Base-by-base conservation (phyloP, 2,888 invertebrate genomes). In the Eupeodes luniger region DNA sequence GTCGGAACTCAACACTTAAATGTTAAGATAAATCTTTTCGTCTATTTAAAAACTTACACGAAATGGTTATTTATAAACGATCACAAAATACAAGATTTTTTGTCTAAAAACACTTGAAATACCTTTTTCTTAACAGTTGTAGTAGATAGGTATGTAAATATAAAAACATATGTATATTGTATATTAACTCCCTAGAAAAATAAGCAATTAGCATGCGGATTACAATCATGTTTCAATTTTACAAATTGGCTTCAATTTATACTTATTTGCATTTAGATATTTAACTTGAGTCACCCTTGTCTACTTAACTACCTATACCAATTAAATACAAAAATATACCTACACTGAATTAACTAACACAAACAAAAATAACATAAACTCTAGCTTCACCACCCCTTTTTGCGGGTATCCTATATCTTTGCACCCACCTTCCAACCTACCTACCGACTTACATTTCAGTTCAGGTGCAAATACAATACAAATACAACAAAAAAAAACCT, bases 221-320 rank as follows among this genome's bases (percentile, higher is more conserved):
- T 5, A 40, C 40, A 62, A 62, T 62, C 16, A 62, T 16, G 16
- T 62, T 62, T 62, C 34, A 49, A 51, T 49, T 67, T 27, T 67
- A 34, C 34, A 62, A 62, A 62, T 62, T 62, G 62, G 0, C 16
- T 40, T 44, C 62, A 44, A 62, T 40, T 62, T 40, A 40, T 40
- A 40, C 16, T 62, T 40, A 62, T 44, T 62, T 62, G 11, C 62
- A 62, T 44, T 62, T 11, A 36, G 5, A 61, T 40, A 16, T 14
- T 61, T 36, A 61, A 61, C n/a, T 61, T 0, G 10, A 61, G n/a
- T 61, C 36, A 61, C 61, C 61, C 61, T 61, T 44, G 4, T 49
- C 6, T 27, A 27, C 27, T 27, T 27, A 27, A 2, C 27, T 27
- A 27, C 27, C 27, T 27, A 27, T 27, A 55, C 11, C 57, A 6